Base-by-base conservation (phyloP, 2,113 vertebrate species). In the Larimichthys polyactis region DNA sequence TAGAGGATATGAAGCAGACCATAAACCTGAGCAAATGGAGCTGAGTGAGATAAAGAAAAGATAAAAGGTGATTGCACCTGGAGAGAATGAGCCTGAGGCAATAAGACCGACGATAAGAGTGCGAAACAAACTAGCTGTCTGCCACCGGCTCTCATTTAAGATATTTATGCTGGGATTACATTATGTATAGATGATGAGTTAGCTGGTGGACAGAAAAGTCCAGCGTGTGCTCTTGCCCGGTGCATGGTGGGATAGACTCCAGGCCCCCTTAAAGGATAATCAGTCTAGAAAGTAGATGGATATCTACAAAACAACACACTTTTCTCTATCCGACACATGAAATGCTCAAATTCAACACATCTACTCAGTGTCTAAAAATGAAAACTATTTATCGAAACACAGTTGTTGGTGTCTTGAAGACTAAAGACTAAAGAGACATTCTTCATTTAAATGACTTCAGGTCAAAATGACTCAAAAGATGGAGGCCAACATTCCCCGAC, bases 11-110 rank as follows among this genome's bases (percentile, higher is more conserved):
- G 40, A 73, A 81, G 27, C 5, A 3, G 51, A 40, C 15, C 65
- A 60, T 84, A 80, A 76, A 78, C 24, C 44, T 40, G 36, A 59
- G 2, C 0, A 67, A 52, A 40, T 9, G 22, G 22, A 71, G 11
- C 22, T 12, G 17, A 43, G 17, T 20, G 3, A 22, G 54, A 81
- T 75, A 85, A 77, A 27, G 48, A 52, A 5, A 43, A 40, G 20
- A 84, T 65, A 55, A 71, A 58, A 57, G 24, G 19, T 43, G 11
- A 44, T 11, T 58, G 27, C 24, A 49, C 12, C 32, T 22, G 40
- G 17, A 72, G 57, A 9, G 32, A 22, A 65, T 44, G 2, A 75
- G 5, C 46, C 29, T 20, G 27, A 54, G 15, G 43, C 43, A 58
- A 69, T 48, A 4, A 64, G 32, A 6, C 0, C 0, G 43, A 2